Conservation (phyloP, 2,113 vertebrate genomes). For the Pampusana beccarii region DNA sequence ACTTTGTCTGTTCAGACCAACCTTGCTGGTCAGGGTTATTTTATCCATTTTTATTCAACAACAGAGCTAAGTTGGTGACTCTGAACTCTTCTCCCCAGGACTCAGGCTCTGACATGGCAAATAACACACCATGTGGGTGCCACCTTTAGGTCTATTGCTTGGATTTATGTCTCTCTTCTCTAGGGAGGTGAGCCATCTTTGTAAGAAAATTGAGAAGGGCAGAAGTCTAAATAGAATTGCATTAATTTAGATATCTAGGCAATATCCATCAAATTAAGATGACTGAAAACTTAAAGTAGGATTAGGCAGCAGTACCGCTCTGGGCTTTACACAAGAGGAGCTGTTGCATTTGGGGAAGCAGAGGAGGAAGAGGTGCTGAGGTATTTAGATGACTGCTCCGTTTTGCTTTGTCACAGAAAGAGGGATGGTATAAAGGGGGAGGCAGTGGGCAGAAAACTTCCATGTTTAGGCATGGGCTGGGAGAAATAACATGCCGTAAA, state of each 20-base stretch:
- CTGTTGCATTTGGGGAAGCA: background rate
- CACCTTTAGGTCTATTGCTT: accelerated
- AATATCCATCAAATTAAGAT: background rate
- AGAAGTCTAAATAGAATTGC: background rate
- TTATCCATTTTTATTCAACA: background rate
- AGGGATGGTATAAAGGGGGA: background rate
- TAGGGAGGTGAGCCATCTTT: background rate
- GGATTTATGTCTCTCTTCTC: background rate
- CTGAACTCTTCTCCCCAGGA: background rate
- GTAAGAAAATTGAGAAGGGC: background rate
- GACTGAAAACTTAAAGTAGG: background rate
- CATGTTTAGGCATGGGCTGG: background rate
- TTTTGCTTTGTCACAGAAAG: background rate
- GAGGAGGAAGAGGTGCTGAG: background rate
- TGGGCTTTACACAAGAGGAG: background rate
- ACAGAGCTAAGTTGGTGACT: background rate
- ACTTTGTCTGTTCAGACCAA: background rate
- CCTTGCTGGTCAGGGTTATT: background rate
- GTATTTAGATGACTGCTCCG: background rate
- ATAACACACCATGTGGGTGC: background rate
- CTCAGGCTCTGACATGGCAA: background rate
- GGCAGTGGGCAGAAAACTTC: background rate
- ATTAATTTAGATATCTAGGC: background rate
- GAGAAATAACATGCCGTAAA: background rate
- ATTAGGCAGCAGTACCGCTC: background rate